Base-by-base conservation (phyloP, 1,140 invertebrate species). In the Pantala flavescens region DNA sequence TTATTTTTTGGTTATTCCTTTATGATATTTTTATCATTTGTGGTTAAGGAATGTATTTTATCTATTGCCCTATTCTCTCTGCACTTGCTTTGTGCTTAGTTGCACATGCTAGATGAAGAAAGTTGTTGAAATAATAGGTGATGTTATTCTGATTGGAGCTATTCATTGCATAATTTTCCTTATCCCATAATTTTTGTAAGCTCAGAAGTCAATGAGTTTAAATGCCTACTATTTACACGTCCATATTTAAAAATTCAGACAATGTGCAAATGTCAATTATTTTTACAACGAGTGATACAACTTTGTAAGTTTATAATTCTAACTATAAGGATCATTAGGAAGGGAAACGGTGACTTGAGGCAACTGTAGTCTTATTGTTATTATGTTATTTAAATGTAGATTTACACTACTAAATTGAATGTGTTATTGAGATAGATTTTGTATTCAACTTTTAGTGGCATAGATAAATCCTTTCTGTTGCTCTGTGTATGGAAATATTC, bases 271-370 rank as follows among this genome's bases (percentile, higher is more conserved):
- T 14, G 49, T 63, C 49, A 63, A 63, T 63, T 63, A 63, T 63
- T 63, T 63, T 63, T 63, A 63, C 49, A 63, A 63, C n/a, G 49
- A 63, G 49, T 63, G 49, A 63, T 63, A 63, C 49, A 63, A 63
- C 49, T 63, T 63, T 63, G 49, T 63, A 63, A 63, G 49, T 63
- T 63, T 63, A 63, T 63, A 63, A 63, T 63, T 16, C 49, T 63
- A 63, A 63, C 49, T 21, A 19, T 63, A 63, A 63, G 49, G 49
- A 63, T 63, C 49, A 63, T 63, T 63, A 63, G 49, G 49, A 63
- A 63, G n/a, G n/a, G 9, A 14, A 63, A 63, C 12, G 16, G 14
- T 7, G 14, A 63, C n/a, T 19, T 63, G 49, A 63, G 49, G n/a
- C 14, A 63, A 16, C 14, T 21, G n/a, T 63, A 63, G 49, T 63